These are phyloP conservation scores for Pseudorhiza aurosa DNA, from an alignment of 30 jellyfish, hydroid and myxozoan genomes.

Conservation along the genomic window DNA sequence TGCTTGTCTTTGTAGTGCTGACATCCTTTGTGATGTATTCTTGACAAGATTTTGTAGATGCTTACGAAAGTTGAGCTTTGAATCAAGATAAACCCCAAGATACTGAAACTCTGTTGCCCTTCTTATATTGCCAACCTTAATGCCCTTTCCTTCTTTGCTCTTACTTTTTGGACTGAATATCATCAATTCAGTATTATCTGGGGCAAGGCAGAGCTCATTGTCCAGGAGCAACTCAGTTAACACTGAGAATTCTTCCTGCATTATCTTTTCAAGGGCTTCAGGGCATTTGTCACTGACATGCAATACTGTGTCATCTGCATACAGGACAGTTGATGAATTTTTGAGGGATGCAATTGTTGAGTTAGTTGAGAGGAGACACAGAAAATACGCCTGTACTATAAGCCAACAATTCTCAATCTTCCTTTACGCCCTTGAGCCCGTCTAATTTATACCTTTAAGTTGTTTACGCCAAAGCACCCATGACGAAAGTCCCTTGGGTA, in stretches of 20 bases:
- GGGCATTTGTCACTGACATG: slow-evolving; percentile 55
- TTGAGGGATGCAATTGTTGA: too few relatives aligned
- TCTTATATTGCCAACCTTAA: slow-evolving; percentile 49
- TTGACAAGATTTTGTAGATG: slow-evolving; percentile 62
- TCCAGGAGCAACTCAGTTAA: slow-evolving; percentile 40
- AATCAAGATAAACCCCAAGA: slow-evolving; percentile 43
- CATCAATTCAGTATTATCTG: slow-evolving; percentile 45
- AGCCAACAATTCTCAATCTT: too few relatives aligned
- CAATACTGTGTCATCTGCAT: slow-evolving; percentile 51
- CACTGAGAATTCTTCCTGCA: too few relatives aligned
- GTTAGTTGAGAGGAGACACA: too few relatives aligned
- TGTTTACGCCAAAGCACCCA: too few relatives aligned
- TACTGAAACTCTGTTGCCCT: slow-evolving; percentile 51
- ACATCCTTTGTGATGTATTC: slow-evolving; percentile 41
- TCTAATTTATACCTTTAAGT: too few relatives aligned
- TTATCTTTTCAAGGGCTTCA: slow-evolving; percentile 44
- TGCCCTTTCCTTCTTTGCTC: slow-evolving; percentile 57
- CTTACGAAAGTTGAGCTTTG: slow-evolving; percentile 47
- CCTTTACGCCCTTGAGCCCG: too few relatives aligned
- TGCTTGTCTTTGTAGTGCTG: slow-evolving; percentile 59
- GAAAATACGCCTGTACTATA: too few relatives aligned
- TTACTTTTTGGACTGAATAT: slow-evolving; percentile 43
- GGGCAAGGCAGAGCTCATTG: slow-evolving; percentile 66
- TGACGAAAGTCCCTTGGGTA: too few relatives aligned
- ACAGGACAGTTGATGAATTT: slow-evolving; percentile 26